phyloP scores from a whole-genome alignment of 1,140 invertebrate species.

The Plodia interpunctella region DNA sequence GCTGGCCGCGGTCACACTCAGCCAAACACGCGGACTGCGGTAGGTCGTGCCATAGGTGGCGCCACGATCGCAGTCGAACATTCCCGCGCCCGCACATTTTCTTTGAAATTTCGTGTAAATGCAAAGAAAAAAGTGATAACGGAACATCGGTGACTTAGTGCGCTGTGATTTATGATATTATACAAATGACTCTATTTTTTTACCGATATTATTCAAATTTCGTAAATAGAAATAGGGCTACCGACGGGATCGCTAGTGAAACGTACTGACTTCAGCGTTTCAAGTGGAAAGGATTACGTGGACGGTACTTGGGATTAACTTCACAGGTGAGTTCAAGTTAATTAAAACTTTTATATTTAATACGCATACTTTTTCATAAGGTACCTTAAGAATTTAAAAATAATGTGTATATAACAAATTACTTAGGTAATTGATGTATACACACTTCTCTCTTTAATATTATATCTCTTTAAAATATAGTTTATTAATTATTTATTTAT shows the following conservation, averaged over 20 bases:
- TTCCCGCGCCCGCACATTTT: constrained; percentile 54
- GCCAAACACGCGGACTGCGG: constrained; percentile 53
- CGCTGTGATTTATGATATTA: constrained; percentile 46
- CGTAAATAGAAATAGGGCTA: constrained; percentile 29
- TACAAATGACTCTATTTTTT: constrained; percentile 36
- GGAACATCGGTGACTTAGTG: constrained; percentile 61
- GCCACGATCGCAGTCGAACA: constrained; percentile 63
- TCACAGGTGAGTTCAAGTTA: constrained; percentile 38
- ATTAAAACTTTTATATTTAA: too few species aligned
- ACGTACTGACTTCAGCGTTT: constrained; percentile 44
- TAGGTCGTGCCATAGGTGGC: constrained; percentile 63
- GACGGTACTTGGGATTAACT: constrained; percentile 34
- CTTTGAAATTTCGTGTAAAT: constrained; percentile 73
- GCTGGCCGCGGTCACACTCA: constrained; percentile 49
- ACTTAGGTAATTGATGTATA: too few species aligned
- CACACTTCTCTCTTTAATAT: too few species aligned
- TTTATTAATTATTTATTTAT: too few species aligned
- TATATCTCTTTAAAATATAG: too few species aligned
- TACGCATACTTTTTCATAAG: not conserved
- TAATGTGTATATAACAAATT: too few species aligned
- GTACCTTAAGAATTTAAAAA: too few species aligned
- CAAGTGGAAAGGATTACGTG: constrained; percentile 66
- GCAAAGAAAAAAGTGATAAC: constrained; percentile 70
- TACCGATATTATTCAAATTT: constrained; percentile 29
- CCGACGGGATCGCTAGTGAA: constrained; percentile 59